Percentiles rank a stretch among this genome's conserved stretches.
phyloP scores from a whole-genome alignment of 2,113 vertebrate genomes.

The Oryzias melastigma region DNA sequence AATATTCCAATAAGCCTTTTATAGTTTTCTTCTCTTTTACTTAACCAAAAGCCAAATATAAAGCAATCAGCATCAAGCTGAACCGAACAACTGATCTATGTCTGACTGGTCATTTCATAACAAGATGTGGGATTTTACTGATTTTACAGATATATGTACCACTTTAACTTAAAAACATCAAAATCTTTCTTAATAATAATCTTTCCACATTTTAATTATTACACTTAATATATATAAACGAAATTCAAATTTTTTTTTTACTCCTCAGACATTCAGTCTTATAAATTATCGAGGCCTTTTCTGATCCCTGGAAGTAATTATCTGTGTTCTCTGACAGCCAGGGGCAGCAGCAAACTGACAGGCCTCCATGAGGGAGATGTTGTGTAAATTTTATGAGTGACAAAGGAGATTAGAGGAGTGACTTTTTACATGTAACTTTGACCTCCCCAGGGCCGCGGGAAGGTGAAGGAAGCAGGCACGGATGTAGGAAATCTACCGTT shows the following conservation, averaged over 20 bases:
- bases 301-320: conserved; percentile 79
- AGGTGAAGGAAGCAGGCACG: conserved; percentile 41
- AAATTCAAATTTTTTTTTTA: conserved; percentile 43
- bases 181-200: conserved; percentile 10
- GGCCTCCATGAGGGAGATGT: conserved; percentile 79
- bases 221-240: conserved; percentile 4
- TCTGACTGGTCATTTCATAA: too few species aligned
- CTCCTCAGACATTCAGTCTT: conserved; percentile 68
- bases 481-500: background rate
- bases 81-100: too few species aligned
- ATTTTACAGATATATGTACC: too few species aligned
- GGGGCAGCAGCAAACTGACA: conserved; percentile 80
- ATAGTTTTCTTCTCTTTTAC: conserved; percentile 25
- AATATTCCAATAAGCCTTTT: conserved; percentile 26
- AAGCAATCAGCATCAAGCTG: too few species aligned
- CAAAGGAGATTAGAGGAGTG: conserved; percentile 80
- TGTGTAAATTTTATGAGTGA: conserved; percentile 86
- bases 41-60: too few species aligned
- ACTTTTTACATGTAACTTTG: conserved; percentile 76
- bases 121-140: too few species aligned
- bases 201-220: background rate
- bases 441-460: conserved; percentile 66
- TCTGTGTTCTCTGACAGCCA: conserved; percentile 79
- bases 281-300: conserved; percentile 81
- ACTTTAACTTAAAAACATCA: too few species aligned